phyloP scores from a whole-genome alignment of 1,140 invertebrate genomes.

The Achatina immaculata region DNA sequence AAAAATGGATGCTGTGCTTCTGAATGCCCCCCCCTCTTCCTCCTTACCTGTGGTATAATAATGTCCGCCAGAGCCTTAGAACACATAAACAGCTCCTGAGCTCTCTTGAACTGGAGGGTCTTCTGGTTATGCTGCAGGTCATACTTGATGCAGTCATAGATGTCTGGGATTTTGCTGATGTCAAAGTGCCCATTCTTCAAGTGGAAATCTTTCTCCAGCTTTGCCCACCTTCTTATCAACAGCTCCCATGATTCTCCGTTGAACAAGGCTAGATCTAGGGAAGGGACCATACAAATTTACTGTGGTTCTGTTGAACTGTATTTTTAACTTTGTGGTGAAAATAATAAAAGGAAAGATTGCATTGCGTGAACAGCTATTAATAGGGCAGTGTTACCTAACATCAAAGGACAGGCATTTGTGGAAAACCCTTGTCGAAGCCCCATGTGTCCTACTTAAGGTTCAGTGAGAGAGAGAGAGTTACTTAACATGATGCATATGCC shows the following conservation, averaged over 20 bases:
- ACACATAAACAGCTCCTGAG: constrained; percentile 94
- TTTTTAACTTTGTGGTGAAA: no score
- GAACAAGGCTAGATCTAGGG: constrained; percentile 79
- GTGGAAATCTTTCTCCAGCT: constrained; percentile 98
- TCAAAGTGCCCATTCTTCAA: constrained; percentile 91
- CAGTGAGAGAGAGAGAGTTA: no score
- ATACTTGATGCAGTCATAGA: constrained; percentile 99
- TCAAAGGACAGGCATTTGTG: no score
- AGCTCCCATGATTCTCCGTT: constrained; percentile 99
- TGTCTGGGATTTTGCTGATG: constrained; percentile 99
- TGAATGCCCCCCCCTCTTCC: no score
- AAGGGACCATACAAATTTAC: background rate
- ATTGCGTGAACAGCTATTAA: no score
- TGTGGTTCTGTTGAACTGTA: no score
- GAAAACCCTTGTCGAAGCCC: no score
- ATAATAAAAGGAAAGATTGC: no score
- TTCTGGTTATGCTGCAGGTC: constrained; percentile 98
- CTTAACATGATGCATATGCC: no score
- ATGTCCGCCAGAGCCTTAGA: constrained; percentile 97
- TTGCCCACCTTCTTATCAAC: constrained; percentile 97
- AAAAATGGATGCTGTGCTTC: no score
- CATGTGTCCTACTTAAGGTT: no score
- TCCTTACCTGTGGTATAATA: constrained; percentile 96
- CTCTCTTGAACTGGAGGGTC: constrained; percentile 91
- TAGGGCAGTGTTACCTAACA: no score